phyloP scores from a whole-genome alignment of 2,888 invertebrate species.

The Drosophila neonasuta region DNA sequence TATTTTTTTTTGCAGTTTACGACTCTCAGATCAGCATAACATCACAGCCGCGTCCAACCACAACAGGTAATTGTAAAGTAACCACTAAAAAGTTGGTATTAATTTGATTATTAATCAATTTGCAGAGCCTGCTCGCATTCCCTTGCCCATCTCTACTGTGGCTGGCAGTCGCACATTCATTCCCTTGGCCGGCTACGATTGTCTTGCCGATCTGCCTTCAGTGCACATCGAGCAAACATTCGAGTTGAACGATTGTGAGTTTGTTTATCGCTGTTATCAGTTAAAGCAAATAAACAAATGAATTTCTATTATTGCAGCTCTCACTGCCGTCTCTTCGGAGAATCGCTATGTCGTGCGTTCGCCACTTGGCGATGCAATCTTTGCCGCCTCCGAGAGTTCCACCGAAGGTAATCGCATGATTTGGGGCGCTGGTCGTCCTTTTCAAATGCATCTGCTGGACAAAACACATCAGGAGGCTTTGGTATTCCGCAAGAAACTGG shows the following conservation, averaged over 20 bases:
- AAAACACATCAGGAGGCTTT: constrained; percentile 92
- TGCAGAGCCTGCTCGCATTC: constrained; percentile 58
- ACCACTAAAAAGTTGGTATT: neutral
- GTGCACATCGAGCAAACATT: constrained; percentile 91
- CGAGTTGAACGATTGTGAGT: constrained; percentile 87
- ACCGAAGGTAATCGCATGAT: constrained; percentile 85
- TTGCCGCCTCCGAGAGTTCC: constrained; percentile 88
- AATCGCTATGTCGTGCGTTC: constrained; percentile 89
- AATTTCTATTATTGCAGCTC: constrained; percentile 53
- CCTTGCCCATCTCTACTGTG: constrained; percentile 78
- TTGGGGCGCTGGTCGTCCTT: constrained; percentile 87
- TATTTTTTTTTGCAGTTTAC: constrained; percentile 66
- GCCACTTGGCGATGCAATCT: constrained; percentile 89
- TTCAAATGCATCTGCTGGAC: constrained; percentile 91
- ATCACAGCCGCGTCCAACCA: constrained; percentile 67
- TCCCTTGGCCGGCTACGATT: constrained; percentile 87
- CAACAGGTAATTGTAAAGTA: constrained; percentile 36
- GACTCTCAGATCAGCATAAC: constrained; percentile 78
- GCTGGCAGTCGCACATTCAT: constrained; percentile 73
- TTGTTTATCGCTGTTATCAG: neutral
- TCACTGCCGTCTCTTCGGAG: constrained; percentile 85
- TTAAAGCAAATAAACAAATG: neutral
- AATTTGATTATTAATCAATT: neutral
- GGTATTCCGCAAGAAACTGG: constrained; percentile 87
- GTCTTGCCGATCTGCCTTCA: constrained; percentile 87